phyloP scores from a whole-genome alignment of 2,888 invertebrate genomes.

The Ephialtes manifestator region DNA sequence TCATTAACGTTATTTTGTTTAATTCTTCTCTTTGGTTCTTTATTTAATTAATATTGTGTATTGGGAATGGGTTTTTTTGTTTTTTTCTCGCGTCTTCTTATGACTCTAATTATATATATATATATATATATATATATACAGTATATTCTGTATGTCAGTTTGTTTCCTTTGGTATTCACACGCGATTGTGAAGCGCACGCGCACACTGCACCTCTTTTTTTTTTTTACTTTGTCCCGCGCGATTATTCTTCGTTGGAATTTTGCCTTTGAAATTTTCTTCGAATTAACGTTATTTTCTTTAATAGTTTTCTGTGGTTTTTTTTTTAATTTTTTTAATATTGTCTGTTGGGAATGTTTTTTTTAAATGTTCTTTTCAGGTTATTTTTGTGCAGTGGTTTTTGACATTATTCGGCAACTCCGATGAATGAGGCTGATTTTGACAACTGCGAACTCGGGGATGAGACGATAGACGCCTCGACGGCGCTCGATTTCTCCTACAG shows the following conservation, averaged over 20 bases:
- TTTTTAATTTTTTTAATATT: neutral
- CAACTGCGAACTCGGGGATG: neutral
- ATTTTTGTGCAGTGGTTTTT: neutral
- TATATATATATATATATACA: neutral
- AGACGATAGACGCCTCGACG: neutral
- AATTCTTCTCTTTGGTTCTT: neutral
- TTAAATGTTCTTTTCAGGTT: neutral
- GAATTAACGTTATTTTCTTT: neutral
- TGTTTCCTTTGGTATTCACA: no score
- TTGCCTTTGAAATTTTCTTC: neutral
- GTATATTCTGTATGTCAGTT: neutral
- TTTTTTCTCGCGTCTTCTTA: neutral
- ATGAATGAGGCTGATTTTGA: neutral
- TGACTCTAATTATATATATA: no score
- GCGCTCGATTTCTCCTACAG: conserved; percentile 35
- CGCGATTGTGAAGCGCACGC: neutral
- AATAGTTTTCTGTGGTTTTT: neutral
- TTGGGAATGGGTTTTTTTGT: neutral
- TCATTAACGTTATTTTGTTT: no score
- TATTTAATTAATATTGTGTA: no score
- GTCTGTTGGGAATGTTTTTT: neutral
- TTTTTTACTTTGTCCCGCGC: conserved; percentile 12
- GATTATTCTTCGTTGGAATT: neutral
- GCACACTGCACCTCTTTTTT: neutral
- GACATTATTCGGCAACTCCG: neutral